phyloP scores from a whole-genome alignment of 2,113 vertebrate species.

The Craseonycteris thonglongyai region DNA sequence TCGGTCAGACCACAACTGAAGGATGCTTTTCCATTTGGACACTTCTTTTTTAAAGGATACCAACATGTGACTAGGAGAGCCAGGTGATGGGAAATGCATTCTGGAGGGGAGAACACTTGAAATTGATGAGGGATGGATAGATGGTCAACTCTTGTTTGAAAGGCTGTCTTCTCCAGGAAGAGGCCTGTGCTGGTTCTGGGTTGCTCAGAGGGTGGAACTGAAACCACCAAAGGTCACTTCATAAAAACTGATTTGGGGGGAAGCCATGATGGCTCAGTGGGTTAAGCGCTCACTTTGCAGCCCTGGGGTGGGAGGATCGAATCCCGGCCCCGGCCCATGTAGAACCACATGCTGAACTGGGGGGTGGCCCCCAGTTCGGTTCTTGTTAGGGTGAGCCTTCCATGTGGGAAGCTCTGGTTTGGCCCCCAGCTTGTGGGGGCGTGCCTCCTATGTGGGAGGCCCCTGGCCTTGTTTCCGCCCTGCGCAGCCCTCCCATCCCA shows the following conservation, averaged over 20 bases:
- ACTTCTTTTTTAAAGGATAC: neutral
- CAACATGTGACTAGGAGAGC: neutral
- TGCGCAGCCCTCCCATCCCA: too few species aligned
- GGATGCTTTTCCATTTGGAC: neutral
- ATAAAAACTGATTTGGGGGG: neutral
- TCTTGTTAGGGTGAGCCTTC: too few species aligned
- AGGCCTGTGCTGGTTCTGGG: neutral
- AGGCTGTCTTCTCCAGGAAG: neutral
- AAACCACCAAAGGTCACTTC: neutral
- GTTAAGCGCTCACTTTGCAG: too few species aligned
- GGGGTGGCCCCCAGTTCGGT: too few species aligned
- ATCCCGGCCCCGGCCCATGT: too few species aligned
- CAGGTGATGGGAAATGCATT: neutral
- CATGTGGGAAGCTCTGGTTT: too few species aligned
- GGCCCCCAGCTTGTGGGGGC: too few species aligned
- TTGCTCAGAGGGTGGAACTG: neutral
- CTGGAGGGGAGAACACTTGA: neutral
- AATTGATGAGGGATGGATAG: neutral
- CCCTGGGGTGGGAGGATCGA: too few species aligned
- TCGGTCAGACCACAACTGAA: neutral
- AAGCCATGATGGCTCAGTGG: too few species aligned
- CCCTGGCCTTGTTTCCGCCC: too few species aligned
- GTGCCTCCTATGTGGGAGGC: too few species aligned
- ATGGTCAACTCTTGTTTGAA: neutral
- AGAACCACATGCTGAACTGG: too few species aligned